Base-by-base conservation (phyloP, 1,140 invertebrate genomes). In the Lamellibrachia luymesi region DNA sequence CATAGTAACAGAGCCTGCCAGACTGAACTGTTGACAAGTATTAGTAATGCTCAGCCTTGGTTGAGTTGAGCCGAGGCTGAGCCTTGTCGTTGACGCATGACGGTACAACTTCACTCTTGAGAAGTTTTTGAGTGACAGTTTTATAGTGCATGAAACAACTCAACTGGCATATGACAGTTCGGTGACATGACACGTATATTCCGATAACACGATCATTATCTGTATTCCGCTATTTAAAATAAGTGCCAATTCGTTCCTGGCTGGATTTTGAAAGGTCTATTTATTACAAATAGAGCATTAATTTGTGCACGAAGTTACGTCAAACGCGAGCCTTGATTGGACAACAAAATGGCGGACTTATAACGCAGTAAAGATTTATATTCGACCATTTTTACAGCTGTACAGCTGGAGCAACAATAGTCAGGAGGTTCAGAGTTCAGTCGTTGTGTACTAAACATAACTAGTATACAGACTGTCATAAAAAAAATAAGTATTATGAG, bases 221-320 rank as follows among this genome's bases (percentile, higher is more conserved):
- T 80, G 5, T 80, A 80, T 10, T 80, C 64, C 13, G 17, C 64
- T 2, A 80, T 4, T 80, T 8, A 22, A 80, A 80, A 4, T 22
- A 17, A 22, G 13, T 80, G 1, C 8, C 13, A 80, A 80, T 80
- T 80, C 64, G 17, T 80, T 80, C 4, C 17, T 80, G 13, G 25
- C 25, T 22, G 64, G 8, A 80, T 10, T 22, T 80, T 17, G 8
- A 10, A 80, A 80, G 64, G 13, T 80, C 64, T 17, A 17, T 80
- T 4, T 38, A 38, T 38, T 38, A 38, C 38, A 38, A 38, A 38
- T 38, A 17, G 13, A 22, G 25, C 64, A 80, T 80, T 80, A 80
- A 80, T 80, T 80, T 80, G 64, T 80, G 64, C 64, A 80, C 64
- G 64, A 80, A 80, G 64, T 80, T 80, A 80, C 64, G 64, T 80